Evolutionary conservation across 2,113 vertebrate species (phyloP).

Genomic region (Clarias magur): DNA sequence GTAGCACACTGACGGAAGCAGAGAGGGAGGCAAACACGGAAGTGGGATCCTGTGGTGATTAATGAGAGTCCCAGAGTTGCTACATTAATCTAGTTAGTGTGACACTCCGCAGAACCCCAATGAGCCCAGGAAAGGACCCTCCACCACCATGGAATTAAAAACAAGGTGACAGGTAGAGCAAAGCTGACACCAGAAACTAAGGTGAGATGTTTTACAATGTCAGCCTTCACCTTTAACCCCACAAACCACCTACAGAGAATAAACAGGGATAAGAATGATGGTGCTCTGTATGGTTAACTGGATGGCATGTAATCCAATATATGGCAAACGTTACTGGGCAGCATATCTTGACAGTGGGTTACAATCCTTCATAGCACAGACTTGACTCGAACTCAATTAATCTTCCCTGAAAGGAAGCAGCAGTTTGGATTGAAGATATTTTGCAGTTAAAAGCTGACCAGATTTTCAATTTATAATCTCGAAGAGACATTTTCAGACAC

Average conservation of each 20-base stretch:
- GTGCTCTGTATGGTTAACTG: not conserved
- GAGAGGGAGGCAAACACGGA: conserved; percentile 23
- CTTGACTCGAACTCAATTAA: not conserved
- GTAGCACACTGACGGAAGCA: conserved; percentile 3
- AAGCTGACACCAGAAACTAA: conserved; percentile 32
- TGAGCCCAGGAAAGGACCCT: not conserved
- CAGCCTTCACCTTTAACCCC: conserved; percentile 35
- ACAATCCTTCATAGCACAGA: conserved; percentile 13
- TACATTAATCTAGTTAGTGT: conserved; percentile 52
- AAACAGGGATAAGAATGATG: not conserved
- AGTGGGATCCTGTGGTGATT: conserved; percentile 30
- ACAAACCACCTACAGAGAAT: not conserved
- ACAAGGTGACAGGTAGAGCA: conserved; percentile 30
- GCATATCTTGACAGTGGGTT: not conserved
- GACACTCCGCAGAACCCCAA: conserved; percentile 33
- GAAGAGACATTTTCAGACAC: not conserved
- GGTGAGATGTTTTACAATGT: conserved; percentile 39
- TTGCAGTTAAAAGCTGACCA: not conserved
- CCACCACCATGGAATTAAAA: conserved; percentile 26
- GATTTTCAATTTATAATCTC: not conserved
- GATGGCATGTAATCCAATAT: not conserved
- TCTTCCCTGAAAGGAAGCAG: not conserved
- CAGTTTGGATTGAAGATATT: not conserved
- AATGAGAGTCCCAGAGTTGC: conserved; percentile 35
- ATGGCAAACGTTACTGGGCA: not conserved